Percentiles rank a stretch among this genome's conserved stretches.
Evolutionary conservation across 2,888 invertebrate genomes (phyloP).

Genomic region (Pelosia muscerda): DNA sequence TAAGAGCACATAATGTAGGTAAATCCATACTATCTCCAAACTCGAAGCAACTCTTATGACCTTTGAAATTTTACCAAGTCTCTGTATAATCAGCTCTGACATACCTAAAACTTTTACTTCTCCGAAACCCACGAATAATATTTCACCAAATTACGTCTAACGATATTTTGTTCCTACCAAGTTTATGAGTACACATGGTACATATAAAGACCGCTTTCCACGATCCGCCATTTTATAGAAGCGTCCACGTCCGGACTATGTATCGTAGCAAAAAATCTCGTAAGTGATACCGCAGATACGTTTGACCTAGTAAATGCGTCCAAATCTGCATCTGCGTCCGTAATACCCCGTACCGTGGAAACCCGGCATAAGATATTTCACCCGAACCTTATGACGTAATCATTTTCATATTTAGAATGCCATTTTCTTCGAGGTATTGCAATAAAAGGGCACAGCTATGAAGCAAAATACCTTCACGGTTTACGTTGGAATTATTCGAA

Average conservation of each 20-base stretch:
- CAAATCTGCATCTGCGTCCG: too few species aligned
- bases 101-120: slow-evolving; percentile 11
- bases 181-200: slow-evolving; percentile 1
- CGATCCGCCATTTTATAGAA: too few species aligned
- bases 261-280: too few species aligned
- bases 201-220: too few species aligned
- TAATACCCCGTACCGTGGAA: too few species aligned
- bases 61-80: slow-evolving; percentile 5
- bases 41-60: slow-evolving; percentile 1
- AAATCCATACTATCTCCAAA: slow-evolving; percentile 2
- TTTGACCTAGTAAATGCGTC: too few species aligned
- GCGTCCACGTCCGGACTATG: too few species aligned
- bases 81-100: slow-evolving; percentile 7
- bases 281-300: too few species aligned
- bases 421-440: slow-evolving; percentile 23
- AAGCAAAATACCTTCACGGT: slow-evolving; percentile 36
- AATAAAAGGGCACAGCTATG: slow-evolving; percentile 24
- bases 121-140: neutral
- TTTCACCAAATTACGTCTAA: slow-evolving; percentile 12
- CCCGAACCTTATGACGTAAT: slow-evolving; percentile 30
- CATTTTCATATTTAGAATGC: slow-evolving; percentile 37
- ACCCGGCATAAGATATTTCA: slow-evolving; percentile 11
- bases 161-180: slow-evolving; percentile 14
- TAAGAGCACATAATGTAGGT: neutral
- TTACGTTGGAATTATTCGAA: slow-evolving; percentile 34